These are phyloP conservation scores for Aspiorhynchus laticeps DNA, from an alignment of 2,113 vertebrate species.

Conservation along the genomic window DNA sequence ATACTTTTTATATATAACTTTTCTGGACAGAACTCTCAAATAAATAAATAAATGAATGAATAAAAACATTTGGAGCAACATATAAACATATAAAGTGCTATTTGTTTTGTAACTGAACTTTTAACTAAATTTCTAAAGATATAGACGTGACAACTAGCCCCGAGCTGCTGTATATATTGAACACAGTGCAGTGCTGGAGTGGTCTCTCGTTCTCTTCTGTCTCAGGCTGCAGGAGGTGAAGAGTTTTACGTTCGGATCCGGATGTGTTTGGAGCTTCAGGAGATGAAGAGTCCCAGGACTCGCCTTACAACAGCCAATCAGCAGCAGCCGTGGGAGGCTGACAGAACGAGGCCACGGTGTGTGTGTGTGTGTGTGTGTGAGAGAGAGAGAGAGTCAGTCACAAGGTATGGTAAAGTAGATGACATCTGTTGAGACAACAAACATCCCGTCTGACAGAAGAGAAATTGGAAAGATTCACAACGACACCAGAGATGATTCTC, in stretches of 20 bases:
- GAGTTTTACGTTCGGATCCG: neutral
- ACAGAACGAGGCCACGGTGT: conserved; percentile 85
- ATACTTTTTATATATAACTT: too few relatives aligned
- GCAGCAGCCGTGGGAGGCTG: conserved; percentile 73
- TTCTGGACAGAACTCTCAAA: too few relatives aligned
- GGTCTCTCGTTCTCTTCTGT: neutral
- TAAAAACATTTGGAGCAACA: too few relatives aligned
- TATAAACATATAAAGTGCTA: too few relatives aligned
- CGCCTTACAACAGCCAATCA: conserved; percentile 69
- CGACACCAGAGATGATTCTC: neutral
- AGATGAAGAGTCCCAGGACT: conserved; percentile 48
- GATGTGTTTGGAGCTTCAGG: conserved; percentile 53
- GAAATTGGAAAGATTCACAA: neutral
- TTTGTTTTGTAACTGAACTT: too few relatives aligned
- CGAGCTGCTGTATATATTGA: neutral
- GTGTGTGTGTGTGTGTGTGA: neutral
- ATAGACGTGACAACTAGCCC: neutral
- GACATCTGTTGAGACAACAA: conserved; percentile 1
- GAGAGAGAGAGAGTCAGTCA: neutral
- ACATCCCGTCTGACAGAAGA: neutral
- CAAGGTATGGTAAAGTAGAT: neutral
- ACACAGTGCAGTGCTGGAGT: neutral
- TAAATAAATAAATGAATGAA: too few relatives aligned
- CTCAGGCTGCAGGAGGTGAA: neutral
- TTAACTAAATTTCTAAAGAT: neutral